A percentile compares a stretch with the other conserved stretches of the same genome.
These are phyloP conservation scores for Polyommatus iphigenia DNA, from an alignment of 2,888 invertebrate genomes.

Conservation along the genomic window DNA sequence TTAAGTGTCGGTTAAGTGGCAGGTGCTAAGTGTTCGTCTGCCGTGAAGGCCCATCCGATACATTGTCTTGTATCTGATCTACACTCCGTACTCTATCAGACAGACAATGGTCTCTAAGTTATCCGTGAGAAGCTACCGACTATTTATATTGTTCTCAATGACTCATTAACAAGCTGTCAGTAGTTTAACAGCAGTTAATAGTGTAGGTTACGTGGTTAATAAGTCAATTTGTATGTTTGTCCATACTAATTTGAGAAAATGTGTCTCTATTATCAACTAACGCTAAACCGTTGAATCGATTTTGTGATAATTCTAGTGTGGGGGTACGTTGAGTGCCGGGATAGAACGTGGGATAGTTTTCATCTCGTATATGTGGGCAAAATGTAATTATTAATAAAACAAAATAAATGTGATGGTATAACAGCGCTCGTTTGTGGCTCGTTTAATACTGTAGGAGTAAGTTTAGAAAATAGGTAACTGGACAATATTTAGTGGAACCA, in stretches of 20 bases:
- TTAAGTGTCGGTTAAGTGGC: neutral
- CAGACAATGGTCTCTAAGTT: neutral
- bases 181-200: neutral
- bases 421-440: too few species aligned
- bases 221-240: neutral
- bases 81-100: neutral
- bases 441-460: too few species aligned
- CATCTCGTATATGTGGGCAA: too few species aligned
- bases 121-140: neutral
- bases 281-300: too few species aligned
- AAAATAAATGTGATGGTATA: too few species aligned
- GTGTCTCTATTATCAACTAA: too few species aligned
- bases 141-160: neutral
- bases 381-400: too few species aligned
- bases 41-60: constrained; percentile 10
- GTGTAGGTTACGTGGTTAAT: neutral
- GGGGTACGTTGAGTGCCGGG: too few species aligned
- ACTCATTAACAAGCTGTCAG: neutral
- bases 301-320: too few species aligned
- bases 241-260: neutral
- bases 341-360: too few species aligned
- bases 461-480: too few species aligned
- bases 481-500: too few species aligned
- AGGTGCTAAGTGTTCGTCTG: constrained; percentile 9
- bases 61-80: constrained; percentile 10